Percentiles rank a stretch among this genome's conserved stretches.
These are phyloP conservation scores for Aethes cnicana DNA, from an alignment of 2,888 invertebrate genomes.

Conservation along the genomic window DNA sequence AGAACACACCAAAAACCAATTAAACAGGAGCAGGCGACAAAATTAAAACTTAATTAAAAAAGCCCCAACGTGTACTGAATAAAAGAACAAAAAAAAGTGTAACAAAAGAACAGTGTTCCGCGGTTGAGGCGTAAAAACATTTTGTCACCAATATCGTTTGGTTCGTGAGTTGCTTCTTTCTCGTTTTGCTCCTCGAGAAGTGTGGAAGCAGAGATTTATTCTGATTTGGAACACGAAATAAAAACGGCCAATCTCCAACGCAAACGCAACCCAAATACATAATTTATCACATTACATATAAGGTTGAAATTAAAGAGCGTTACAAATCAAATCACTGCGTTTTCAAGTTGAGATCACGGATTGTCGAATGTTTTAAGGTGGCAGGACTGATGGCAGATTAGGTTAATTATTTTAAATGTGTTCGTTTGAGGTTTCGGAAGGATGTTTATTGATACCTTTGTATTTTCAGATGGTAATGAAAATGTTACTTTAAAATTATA, in stretches of 20 bases:
- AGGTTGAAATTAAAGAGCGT: too few species aligned
- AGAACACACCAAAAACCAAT: slow-evolving; percentile 16
- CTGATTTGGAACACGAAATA: too few species aligned
- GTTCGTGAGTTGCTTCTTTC: slow-evolving; percentile 28
- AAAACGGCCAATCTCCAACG: too few species aligned
- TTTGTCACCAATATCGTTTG: slow-evolving; percentile 31
- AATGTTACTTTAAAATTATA: too few species aligned
- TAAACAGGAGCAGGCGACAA: slow-evolving; percentile 28
- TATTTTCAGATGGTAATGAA: too few species aligned
- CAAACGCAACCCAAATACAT: too few species aligned
- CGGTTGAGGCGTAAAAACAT: slow-evolving; percentile 31
- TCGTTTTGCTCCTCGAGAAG: slow-evolving; percentile 14
- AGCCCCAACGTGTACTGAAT: neutral
- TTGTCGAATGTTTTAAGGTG: slow-evolving; percentile 22
- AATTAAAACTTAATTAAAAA: slow-evolving; percentile 32
- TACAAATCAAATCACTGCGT: too few species aligned
- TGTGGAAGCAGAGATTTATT: slow-evolving; percentile 30
- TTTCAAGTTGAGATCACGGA: too few species aligned
- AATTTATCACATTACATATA: too few species aligned
- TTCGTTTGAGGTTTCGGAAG: slow-evolving; percentile 15
- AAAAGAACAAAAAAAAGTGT: slow-evolving; percentile 12
- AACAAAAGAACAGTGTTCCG: slow-evolving; percentile 19
- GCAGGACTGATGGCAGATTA: slow-evolving; percentile 25
- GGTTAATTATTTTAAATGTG: slow-evolving; percentile 31
- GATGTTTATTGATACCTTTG: too few species aligned